Evolutionary conservation across 2,888 invertebrate genomes (phyloP).

Genomic region (Strigamia crassipes): DNA sequence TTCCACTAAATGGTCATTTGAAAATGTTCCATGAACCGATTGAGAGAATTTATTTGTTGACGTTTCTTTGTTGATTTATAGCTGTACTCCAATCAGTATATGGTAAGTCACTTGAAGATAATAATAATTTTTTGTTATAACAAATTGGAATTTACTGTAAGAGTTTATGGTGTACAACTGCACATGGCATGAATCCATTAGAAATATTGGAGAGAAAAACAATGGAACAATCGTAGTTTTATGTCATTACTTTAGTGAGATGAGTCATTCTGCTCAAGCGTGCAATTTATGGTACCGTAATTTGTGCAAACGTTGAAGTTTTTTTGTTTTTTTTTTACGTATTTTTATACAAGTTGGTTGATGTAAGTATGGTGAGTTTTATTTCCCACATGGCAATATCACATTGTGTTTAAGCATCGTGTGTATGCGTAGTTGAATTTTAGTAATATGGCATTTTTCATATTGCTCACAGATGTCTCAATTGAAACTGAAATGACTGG

Average conservation of each 20-base stretch:
- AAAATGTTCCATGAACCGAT: background rate
- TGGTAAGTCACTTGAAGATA: slow-evolving; percentile 2
- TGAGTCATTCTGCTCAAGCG: background rate
- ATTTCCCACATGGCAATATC: slow-evolving; percentile 1
- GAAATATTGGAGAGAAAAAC: too few relatives aligned
- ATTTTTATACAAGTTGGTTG: background rate
- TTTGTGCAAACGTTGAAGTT: background rate
- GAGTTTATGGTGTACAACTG: background rate
- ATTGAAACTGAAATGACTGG: background rate
- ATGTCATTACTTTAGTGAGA: background rate
- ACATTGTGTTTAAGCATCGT: background rate
- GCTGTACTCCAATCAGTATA: background rate
- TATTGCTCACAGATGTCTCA: slow-evolving; percentile 5
- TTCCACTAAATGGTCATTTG: slow-evolving; percentile 18
- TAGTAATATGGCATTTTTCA: background rate
- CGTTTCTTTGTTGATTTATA: background rate
- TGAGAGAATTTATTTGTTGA: background rate
- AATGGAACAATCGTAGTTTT: background rate
- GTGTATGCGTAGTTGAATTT: background rate
- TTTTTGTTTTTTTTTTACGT: background rate
- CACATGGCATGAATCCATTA: too few relatives aligned
- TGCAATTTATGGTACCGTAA: background rate
- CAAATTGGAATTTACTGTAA: background rate
- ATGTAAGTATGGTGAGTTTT: background rate
- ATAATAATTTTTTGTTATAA: background rate